Evolutionary conservation across 2,888 invertebrate species (phyloP), one percentile per base, ranked within the genome.

Genomic region (Escarpia spicata): DNA sequence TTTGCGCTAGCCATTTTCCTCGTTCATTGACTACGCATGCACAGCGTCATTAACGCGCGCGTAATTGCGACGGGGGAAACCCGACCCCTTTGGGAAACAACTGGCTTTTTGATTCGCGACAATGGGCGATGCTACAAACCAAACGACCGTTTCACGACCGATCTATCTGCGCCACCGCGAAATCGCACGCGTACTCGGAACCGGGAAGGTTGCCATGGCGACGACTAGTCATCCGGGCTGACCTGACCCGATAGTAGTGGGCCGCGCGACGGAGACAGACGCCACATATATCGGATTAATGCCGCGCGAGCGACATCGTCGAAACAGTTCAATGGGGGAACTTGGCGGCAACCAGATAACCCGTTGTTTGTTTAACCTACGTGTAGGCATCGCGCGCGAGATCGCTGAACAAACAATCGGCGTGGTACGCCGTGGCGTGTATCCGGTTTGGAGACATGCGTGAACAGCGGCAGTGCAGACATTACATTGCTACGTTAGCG

Each of bases 1-100:
- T 75, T 75, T 75, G 75, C 75, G 52, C 12, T 9, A 9, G 15
- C 52, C 37, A 37, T 37, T 37, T 52, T 15, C 52, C 52, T 9
- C 52, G 52, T 15, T 15, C 75, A 75, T 19, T 75, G n/a, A n/a
- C 75, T 26, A 75, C 75, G 75, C 19, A 75, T 6, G 75, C 75
- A 75, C 75, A 26, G 26, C 75, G 75, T 75, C 75, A 75, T 75
- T 75, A 75, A n/a, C 75, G 75, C 75, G 75, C n/a, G 75, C 75
- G 75, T 75, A 75, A 75, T 75, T 75, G 26, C 75, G 6, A 26
- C 75, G 26, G 26, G 19, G 19, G 75, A 26, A 75, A 75, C 75
- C 19, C 75, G 3, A 75, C 75, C 2, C 75, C 75, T 75, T 75
- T 26, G 75, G 75, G 75, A 75, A 75, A 75, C 75, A 8, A 19